Evolutionary conservation across 2,113 vertebrate species (phyloP), one percentile per base, ranked within the genome.

Genomic region (Oncorhynchus tshawytscha): DNA sequence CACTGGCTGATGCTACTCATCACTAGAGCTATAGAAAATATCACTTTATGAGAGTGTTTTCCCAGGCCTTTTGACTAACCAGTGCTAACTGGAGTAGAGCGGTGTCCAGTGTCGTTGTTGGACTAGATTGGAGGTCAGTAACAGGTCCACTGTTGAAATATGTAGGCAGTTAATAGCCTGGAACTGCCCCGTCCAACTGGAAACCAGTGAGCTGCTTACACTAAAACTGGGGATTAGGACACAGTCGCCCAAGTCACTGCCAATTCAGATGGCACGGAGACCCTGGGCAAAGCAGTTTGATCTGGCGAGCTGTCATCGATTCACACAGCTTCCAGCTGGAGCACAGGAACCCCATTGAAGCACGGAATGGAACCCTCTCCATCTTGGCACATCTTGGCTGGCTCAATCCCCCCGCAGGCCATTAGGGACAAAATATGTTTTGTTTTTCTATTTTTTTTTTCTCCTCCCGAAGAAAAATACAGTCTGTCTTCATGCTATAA

Each of bases 401-500:
- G 85, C 88, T 88, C 85, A 86, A 85, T 87, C 90, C 92, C 92
- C 91, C 90, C 82, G 80, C 80, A 90, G 91, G 90, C 91, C 87
- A 90, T 93, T 88, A 87, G 88, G 90, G 89, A 89, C 82, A 89
- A 91, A 93, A 92, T 93, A 91, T 92, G 88, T 88, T 76, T 79
- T 90, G 87, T 91, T 88, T 82, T 88, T 91, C 84, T 80, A 49
- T 87, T 78, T 78, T 87, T 83, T 79, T 81, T 82, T 70, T 73
- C 70, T 51, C 29, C 16, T 85, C 83, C 69, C 79, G 82, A 89
- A 91, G 91, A 93, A 91, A 93, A 94, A 92, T 91, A 90, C 90
- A 88, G 89, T 91, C 91, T 92, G 90, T 89, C 92, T 93, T 92
- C 88, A 91, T 91, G 92, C 90, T 93, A 90, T 92, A 93, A 94